Conservation (phyloP, 2,888 invertebrate species). For the Chaetogeoica ovagalla region DNA sequence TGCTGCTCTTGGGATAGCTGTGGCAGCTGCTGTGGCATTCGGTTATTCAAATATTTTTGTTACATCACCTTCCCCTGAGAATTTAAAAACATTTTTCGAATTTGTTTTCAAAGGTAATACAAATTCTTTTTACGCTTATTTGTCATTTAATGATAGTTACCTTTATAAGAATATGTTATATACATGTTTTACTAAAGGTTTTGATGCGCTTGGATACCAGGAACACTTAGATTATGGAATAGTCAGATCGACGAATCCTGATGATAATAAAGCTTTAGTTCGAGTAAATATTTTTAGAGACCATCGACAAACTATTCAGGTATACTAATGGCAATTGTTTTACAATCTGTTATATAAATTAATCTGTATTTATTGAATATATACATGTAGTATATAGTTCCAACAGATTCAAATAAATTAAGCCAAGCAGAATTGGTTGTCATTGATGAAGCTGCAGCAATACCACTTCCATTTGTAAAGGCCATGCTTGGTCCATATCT, state of each 20-base stretch:
- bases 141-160: neutral
- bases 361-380: conserved; percentile 28
- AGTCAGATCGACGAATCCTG: conserved; percentile 91
- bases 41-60: conserved; percentile 94
- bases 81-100: conserved; percentile 94
- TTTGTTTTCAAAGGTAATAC: conserved; percentile 85
- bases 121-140: neutral
- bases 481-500: conserved; percentile 87
- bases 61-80: conserved; percentile 97
- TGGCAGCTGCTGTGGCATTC: conserved; percentile 82
- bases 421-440: conserved; percentile 92
- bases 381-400: conserved; percentile 82
- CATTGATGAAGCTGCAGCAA: conserved; percentile 99
- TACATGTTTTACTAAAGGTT: conserved; percentile 61
- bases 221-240: conserved; percentile 95
- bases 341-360: neutral
- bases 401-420: conserved; percentile 83
- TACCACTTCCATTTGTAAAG: conserved; percentile 90
- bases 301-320: conserved; percentile 91
- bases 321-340: conserved; percentile 58
- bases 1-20: conserved; percentile 90
- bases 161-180: too few relatives aligned
- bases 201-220: conserved; percentile 90
- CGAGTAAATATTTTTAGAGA: conserved; percentile 88
- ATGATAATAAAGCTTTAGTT: conserved; percentile 94